A percentile compares a stretch with the other conserved stretches of the same genome.
Evolutionary conservation across 2,888 invertebrate species (phyloP).

Genomic region (Napeogenes inachia): DNA sequence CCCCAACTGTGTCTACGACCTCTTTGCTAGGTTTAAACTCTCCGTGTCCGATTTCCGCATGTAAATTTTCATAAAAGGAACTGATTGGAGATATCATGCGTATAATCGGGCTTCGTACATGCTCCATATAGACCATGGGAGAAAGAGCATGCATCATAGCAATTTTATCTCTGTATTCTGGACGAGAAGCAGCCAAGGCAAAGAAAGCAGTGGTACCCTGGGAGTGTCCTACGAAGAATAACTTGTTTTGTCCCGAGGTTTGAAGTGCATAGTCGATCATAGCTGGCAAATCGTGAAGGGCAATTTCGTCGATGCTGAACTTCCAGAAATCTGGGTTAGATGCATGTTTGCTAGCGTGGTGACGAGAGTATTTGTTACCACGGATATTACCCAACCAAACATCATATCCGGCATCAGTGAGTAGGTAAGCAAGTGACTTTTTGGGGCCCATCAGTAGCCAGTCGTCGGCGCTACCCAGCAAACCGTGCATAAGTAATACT

Average conservation of each 20-base stretch:
- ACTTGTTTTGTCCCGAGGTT: slow-evolving; percentile 50
- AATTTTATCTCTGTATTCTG: slow-evolving; percentile 63
- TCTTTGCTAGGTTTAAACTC: slow-evolving; percentile 54
- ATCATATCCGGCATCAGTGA: slow-evolving; percentile 63
- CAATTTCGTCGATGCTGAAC: slow-evolving; percentile 66
- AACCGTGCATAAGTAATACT: slow-evolving; percentile 79
- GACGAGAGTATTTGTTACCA: slow-evolving; percentile 60
- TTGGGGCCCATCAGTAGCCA: slow-evolving; percentile 82
- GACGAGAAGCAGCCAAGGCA: slow-evolving; percentile 52
- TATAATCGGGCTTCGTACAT: slow-evolving; percentile 62
- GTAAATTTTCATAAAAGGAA: slow-evolving; percentile 44
- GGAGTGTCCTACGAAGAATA: slow-evolving; percentile 62
- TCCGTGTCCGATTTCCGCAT: slow-evolving; percentile 47
- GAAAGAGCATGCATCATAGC: slow-evolving; percentile 61
- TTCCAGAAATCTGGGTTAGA: slow-evolving; percentile 63
- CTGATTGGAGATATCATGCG: slow-evolving; percentile 61
- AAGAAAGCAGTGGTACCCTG: slow-evolving; percentile 60
- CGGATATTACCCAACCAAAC: slow-evolving; percentile 70
- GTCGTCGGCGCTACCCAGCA: slow-evolving; percentile 81
- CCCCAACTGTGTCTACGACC: slow-evolving; percentile 51
- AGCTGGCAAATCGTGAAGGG: slow-evolving; percentile 61
- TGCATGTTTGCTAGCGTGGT: slow-evolving; percentile 58
- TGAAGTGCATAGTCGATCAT: slow-evolving; percentile 64
- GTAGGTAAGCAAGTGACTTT: slow-evolving; percentile 63
- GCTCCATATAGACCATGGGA: slow-evolving; percentile 66